phyloP scores from a whole-genome alignment of 1,140 invertebrate species.

The Acyrthosiphon pisum region DNA sequence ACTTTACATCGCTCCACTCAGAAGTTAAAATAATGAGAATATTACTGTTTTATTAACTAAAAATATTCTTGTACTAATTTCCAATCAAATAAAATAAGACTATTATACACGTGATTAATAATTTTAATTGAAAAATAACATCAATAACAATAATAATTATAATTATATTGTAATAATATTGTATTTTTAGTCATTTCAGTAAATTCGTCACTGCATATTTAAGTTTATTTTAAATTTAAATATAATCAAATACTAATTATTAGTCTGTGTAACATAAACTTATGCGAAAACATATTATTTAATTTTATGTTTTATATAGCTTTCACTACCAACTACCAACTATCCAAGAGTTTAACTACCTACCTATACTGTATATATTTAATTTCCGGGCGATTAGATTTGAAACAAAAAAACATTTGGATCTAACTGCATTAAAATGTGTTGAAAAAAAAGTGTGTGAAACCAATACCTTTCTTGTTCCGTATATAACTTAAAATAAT shows the following conservation, averaged over 20 bases:
- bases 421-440: not conserved
- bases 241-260: too few relatives aligned
- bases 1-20: not conserved
- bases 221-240: not conserved
- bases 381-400: not conserved
- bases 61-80: not conserved
- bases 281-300: too few relatives aligned
- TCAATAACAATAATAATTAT: not conserved
- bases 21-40: not conserved
- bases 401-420: slow-evolving; percentile 27
- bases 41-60: not conserved
- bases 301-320: not conserved
- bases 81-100: not conserved
- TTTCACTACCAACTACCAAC: not conserved
- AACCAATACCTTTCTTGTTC: not conserved
- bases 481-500: not conserved
- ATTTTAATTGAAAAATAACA: not conserved
- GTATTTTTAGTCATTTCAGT: not conserved
- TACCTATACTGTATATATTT: not conserved
- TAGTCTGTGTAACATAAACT: too few relatives aligned
- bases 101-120: not conserved
- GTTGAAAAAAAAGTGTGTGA: not conserved
- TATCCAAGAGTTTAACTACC: too few relatives aligned
- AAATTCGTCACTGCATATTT: not conserved
- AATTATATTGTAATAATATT: not conserved